Evolutionary conservation across 2,113 vertebrate species (phyloP).

Genomic region (Mohoua ochrocephala): DNA sequence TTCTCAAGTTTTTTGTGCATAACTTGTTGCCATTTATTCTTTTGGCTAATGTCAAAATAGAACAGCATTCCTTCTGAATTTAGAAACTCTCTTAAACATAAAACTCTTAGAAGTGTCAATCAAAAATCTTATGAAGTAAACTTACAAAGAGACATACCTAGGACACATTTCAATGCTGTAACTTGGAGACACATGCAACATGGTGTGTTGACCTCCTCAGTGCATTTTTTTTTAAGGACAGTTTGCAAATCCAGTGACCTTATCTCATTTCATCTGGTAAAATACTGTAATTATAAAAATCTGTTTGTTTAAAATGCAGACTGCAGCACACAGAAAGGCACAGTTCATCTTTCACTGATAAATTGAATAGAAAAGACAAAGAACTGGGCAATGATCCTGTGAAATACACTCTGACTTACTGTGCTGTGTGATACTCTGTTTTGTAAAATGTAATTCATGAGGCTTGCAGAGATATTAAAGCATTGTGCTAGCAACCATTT

Average conservation of each 20-base stretch:
- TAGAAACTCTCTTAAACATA: neutral
- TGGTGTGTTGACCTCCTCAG: neutral
- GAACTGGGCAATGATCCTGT: neutral
- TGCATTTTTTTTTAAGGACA: neutral
- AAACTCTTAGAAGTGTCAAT: neutral
- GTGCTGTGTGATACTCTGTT: neutral
- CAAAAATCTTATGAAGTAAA: neutral
- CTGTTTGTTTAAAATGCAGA: neutral
- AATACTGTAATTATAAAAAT: neutral
- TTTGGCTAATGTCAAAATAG: neutral
- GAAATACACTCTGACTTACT: neutral
- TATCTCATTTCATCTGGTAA: neutral
- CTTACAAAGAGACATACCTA: neutral
- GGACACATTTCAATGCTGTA: neutral
- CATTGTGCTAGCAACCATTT: neutral
- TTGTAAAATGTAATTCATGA: slow-evolving; percentile 11
- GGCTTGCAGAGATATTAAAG: neutral
- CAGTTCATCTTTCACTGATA: neutral
- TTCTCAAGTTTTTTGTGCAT: neutral
- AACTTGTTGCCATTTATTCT: neutral
- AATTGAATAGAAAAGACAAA: slow-evolving; percentile 17
- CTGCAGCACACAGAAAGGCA: neutral
- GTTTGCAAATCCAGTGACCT: neutral
- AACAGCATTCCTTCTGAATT: neutral
- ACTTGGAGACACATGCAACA: neutral